A percentile compares a stretch with the other conserved stretches of the same genome.
Conservation (phyloP, 2,113 vertebrate species). For the Strigops habroptila region DNA sequence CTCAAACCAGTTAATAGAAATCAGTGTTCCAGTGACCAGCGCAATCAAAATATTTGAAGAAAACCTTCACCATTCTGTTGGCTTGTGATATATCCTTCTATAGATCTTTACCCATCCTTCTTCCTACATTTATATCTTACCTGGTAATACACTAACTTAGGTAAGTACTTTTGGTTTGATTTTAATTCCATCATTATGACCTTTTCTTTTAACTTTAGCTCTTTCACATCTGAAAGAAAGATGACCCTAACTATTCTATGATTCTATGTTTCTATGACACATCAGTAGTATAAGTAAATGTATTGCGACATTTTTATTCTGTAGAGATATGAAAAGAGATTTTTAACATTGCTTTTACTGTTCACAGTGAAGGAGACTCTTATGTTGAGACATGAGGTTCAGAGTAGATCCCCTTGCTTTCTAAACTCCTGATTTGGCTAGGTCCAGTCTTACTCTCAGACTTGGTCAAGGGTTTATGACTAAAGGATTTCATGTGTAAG, state of each 20-base stretch:
- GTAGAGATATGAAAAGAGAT: background rate
- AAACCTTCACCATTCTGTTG: background rate
- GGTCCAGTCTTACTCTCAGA: background rate
- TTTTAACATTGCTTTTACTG: background rate
- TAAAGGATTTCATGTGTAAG: background rate
- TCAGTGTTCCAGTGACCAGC: background rate
- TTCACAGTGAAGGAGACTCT: background rate
- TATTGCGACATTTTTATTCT: background rate
- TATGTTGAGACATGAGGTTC: accelerated
- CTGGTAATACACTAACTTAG: background rate
- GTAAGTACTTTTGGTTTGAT: background rate
- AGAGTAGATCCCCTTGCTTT: background rate
- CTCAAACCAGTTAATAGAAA: background rate
- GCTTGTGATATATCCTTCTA: background rate
- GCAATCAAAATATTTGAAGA: background rate
- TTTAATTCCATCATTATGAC: background rate
- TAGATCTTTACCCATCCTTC: background rate
- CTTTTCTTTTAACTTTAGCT: background rate
- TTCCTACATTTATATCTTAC: background rate
- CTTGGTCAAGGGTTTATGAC: background rate
- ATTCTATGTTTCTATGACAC: background rate
- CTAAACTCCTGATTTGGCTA: background rate
- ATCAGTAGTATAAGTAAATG: background rate
- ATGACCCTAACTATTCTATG: background rate
- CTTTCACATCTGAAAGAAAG: background rate